phyloP scores from a whole-genome alignment of 2,113 vertebrate genomes.

The Anser brachyrhynchus region DNA sequence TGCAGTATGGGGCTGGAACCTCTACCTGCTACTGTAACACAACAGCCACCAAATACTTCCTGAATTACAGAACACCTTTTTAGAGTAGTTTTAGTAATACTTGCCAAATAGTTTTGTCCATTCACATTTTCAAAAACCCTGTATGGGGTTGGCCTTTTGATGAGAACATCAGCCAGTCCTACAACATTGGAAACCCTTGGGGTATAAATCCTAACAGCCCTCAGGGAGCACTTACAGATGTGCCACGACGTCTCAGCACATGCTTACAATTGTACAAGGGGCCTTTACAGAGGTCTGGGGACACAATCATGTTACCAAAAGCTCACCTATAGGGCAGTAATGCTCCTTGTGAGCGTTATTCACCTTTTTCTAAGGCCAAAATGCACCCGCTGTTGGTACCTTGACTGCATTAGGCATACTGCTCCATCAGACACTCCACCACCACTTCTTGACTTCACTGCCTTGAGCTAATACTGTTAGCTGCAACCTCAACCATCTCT shows the following conservation, averaged over 20 bases:
- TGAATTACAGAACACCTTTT: background rate
- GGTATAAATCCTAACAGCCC: background rate
- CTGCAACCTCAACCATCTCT: background rate
- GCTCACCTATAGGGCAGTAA: background rate
- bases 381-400: background rate
- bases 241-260: background rate
- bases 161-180: background rate
- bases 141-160: background rate
- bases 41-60: background rate
- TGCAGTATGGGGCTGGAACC: background rate
- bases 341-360: background rate
- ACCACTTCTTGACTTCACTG: background rate
- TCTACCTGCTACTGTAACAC: background rate
- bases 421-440: background rate
- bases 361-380: background rate
- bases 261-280: background rate
- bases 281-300: background rate
- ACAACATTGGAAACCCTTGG: background rate
- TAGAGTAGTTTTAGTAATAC: background rate
- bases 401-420: background rate
- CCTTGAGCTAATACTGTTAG: background rate
- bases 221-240: background rate
- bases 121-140: background rate
- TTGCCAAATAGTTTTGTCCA: background rate
- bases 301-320: background rate